phyloP scores from a whole-genome alignment of 2,797 vertebrate genomes.

The Thripadectes ignobilis region DNA sequence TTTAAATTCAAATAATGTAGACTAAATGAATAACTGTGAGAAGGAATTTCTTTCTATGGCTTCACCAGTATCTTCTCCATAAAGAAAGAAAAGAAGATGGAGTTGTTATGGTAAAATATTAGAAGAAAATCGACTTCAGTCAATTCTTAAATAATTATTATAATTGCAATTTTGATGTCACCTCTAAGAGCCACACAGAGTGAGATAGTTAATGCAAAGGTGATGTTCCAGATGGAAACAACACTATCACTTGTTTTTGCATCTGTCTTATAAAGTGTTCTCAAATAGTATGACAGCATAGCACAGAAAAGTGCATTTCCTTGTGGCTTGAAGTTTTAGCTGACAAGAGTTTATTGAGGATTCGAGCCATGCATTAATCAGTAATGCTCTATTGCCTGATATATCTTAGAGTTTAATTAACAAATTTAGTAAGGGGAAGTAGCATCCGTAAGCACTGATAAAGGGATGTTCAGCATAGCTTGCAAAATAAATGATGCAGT shows the following conservation, averaged over 20 bases:
- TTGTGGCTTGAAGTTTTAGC: background rate
- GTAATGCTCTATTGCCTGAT: background rate
- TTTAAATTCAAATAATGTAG: background rate
- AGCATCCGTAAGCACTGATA: background rate
- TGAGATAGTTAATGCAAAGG: background rate
- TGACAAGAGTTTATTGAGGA: background rate
- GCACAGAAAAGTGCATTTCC: background rate
- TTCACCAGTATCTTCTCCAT: background rate
- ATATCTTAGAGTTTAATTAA: background rate
- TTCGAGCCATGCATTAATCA: background rate
- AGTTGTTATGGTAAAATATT: background rate
- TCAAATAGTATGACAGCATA: background rate
- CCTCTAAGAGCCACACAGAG: background rate
- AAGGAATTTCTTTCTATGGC: background rate
- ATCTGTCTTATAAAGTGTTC: background rate
- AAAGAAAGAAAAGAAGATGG: background rate
- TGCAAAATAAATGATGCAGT: background rate
- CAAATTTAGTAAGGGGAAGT: background rate
- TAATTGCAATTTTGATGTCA: background rate
- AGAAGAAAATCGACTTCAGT: background rate
- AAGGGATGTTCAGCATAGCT: background rate
- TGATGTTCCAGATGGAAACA: background rate
- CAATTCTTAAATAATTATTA: background rate
- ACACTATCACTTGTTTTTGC: background rate
- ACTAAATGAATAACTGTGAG: background rate